Evolutionary conservation across 2,888 invertebrate species (phyloP).

Genomic region (Agonopterix heracliana): DNA sequence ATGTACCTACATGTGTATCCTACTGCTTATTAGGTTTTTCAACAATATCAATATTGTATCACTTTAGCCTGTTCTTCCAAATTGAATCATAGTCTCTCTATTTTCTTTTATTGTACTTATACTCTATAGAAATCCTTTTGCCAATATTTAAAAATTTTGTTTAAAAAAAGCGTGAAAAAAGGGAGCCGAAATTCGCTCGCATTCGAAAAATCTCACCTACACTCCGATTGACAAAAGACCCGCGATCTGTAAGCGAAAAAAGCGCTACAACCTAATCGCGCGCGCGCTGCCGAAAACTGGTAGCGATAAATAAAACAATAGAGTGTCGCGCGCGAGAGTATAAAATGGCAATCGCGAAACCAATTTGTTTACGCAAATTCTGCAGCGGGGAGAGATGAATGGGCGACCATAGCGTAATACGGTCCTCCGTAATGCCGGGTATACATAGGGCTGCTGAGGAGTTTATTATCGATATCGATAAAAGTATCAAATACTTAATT

Average conservation of each 20-base stretch:
- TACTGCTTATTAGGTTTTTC: too few relatives aligned
- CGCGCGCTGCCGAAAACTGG: constrained; percentile 67
- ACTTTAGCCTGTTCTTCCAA: too few relatives aligned
- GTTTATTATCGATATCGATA: constrained; percentile 24
- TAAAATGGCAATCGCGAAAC: constrained; percentile 77
- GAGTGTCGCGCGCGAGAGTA: constrained; percentile 70
- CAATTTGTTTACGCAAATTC: constrained; percentile 78
- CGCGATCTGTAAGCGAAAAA: constrained; percentile 68
- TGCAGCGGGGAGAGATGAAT: constrained; percentile 74
- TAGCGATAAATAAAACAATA: constrained; percentile 75
- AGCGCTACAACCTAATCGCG: constrained; percentile 71
- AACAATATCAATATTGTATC: too few relatives aligned
- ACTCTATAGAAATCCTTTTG: too few relatives aligned
- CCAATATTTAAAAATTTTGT: too few relatives aligned
- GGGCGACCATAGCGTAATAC: constrained; percentile 73
- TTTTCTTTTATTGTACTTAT: too few relatives aligned
- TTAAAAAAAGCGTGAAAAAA: too few relatives aligned
- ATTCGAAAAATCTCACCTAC: too few relatives aligned
- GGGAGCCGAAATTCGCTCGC: too few relatives aligned
- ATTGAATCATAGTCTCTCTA: too few relatives aligned
- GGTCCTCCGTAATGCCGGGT: constrained; percentile 49
- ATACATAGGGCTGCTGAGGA: constrained; percentile 33
- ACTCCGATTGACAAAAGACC: constrained; percentile 54
- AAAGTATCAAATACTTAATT: too few relatives aligned
- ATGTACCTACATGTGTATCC: too few relatives aligned